Conservation (phyloP, 2,888 invertebrate genomes). For the Lepidochitona cinerea region DNA sequence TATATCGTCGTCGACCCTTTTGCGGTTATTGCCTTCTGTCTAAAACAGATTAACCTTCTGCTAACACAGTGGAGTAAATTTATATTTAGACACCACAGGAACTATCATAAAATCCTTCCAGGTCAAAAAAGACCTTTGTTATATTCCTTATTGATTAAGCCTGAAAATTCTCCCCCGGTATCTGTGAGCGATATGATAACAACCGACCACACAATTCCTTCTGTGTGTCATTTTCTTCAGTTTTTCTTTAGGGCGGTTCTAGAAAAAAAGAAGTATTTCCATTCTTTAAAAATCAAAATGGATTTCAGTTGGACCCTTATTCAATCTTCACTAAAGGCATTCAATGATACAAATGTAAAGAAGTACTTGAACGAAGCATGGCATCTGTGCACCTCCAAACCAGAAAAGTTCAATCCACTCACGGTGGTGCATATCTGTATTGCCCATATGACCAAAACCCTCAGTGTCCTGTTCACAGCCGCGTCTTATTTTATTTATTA, state of each 20-base stretch:
- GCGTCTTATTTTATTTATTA: too few species aligned
- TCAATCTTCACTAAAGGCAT: background rate
- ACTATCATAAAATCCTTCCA: background rate
- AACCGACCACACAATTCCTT: slow-evolving; percentile 5
- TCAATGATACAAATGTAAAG: background rate
- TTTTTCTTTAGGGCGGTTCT: background rate
- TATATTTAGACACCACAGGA: slow-evolving; percentile 3
- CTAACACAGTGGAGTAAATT: background rate
- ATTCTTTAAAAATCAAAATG: background rate
- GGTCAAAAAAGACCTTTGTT: background rate
- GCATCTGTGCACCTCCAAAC: background rate
- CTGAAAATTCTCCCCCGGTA: background rate
- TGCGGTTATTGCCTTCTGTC: background rate
- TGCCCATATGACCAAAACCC: slow-evolving; percentile 4
- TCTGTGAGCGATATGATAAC: background rate
- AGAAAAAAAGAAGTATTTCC: background rate
- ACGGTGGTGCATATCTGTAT: slow-evolving; percentile 7
- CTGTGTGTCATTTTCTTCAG: background rate
- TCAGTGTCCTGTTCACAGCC: background rate
- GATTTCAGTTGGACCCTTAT: slow-evolving; percentile 3
- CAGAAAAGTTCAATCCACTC: background rate
- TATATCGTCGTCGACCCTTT: background rate
- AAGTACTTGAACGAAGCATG: background rate
- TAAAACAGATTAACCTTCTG: background rate
- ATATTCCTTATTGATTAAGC: background rate